These are phyloP conservation scores for Drosophila ironensis DNA, from an alignment of 1,140 invertebrate genomes.

Conservation along the genomic window DNA sequence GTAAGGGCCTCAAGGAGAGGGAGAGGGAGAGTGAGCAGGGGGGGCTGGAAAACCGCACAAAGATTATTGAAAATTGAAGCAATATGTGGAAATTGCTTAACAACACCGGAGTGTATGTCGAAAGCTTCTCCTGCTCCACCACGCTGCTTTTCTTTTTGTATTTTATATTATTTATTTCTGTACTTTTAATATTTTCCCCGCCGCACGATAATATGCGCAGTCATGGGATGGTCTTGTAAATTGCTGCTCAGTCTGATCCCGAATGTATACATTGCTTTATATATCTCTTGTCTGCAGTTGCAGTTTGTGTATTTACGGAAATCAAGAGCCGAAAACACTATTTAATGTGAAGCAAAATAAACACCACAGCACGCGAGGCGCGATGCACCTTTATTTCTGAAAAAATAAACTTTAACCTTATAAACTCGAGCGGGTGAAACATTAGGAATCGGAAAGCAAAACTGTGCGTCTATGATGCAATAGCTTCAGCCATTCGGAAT, in stretches of 20 bases:
- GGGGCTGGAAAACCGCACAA: constrained; percentile 43
- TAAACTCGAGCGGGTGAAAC: constrained; percentile 3
- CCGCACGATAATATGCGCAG: constrained; percentile 47
- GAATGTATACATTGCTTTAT: neutral
- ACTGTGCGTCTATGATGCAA: no score
- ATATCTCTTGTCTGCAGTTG: constrained; percentile 19
- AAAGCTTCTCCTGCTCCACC: constrained; percentile 20
- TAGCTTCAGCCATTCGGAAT: no score
- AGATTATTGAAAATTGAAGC: constrained; percentile 68
- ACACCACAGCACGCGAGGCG: neutral
- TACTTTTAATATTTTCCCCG: constrained; percentile 19
- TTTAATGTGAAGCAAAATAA: constrained; percentile 16
- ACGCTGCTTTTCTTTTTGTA: constrained; percentile 9
- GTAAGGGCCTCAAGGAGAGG: neutral
- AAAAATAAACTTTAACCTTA: constrained; percentile 23
- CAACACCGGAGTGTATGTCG: constrained; percentile 45
- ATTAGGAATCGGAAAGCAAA: no score
- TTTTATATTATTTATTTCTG: constrained; percentile 17
- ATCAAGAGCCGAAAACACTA: constrained; percentile 26
- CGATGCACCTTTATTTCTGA: neutral
- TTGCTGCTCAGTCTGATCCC: neutral
- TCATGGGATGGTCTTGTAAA: constrained; percentile 14
- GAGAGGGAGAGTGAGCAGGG: neutral
- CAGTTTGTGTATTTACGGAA: constrained; percentile 39
- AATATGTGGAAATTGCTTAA: constrained; percentile 65